A percentile compares a stretch with the other conserved stretches of the same genome.
These are phyloP conservation scores for Pleuronectes platessa DNA, from an alignment of 2,113 vertebrate species.

Conservation along the genomic window DNA sequence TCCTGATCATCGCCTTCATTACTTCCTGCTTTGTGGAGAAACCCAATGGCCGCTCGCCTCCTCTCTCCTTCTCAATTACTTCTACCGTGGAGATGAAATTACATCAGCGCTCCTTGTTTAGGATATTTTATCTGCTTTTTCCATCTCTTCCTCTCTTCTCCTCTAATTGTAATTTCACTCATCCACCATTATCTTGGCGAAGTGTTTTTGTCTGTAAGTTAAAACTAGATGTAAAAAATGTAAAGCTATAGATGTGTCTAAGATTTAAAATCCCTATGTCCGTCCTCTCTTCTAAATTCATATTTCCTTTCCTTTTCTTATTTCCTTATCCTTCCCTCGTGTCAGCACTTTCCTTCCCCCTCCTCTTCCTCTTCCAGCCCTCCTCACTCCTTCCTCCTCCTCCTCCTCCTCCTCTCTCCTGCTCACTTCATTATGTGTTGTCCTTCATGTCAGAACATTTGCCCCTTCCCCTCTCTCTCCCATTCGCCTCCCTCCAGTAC, in stretches of 20 bases:
- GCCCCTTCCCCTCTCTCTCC: not conserved
- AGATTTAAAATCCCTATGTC: not conserved
- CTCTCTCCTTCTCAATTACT: slow-evolving; percentile 10
- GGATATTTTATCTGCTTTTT: too few relatives aligned
- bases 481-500: not conserved
- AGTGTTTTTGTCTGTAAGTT: too few relatives aligned
- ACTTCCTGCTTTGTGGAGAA: slow-evolving; percentile 38
- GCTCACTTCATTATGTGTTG: slow-evolving; percentile 8
- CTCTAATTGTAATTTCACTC: too few relatives aligned
- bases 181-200: too few relatives aligned
- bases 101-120: slow-evolving; percentile 9
- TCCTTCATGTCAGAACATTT: slow-evolving; percentile 27
- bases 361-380: not conserved
- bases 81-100: slow-evolving; percentile 12
- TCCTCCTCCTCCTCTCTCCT: not conserved
- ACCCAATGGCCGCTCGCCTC: not conserved
- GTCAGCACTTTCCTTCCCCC: slow-evolving; percentile 4
- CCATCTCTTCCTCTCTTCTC: too few relatives aligned
- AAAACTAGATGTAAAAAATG: too few relatives aligned
- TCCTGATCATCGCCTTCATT: slow-evolving; percentile 54
- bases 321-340: not conserved
- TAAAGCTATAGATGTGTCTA: not conserved
- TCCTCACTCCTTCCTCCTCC: not conserved
- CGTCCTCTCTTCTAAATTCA: not conserved
- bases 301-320: slow-evolving; percentile 2